Percentiles rank a stretch among this genome's conserved stretches.
These are phyloP conservation scores for Cacoxenus indagator DNA, from an alignment of 2,888 invertebrate genomes.

Conservation along the genomic window DNA sequence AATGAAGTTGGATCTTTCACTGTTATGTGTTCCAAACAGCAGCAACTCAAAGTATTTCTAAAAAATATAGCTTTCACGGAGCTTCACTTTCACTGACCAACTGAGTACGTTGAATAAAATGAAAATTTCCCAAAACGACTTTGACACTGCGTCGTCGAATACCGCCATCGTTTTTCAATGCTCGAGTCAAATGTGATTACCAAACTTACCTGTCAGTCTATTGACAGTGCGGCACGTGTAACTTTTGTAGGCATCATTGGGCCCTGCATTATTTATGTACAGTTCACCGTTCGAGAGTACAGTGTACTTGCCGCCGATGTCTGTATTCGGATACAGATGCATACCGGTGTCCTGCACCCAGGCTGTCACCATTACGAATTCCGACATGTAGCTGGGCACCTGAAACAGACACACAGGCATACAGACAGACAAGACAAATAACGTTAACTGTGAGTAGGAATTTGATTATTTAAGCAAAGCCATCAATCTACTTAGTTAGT, in stretches of 20 bases:
- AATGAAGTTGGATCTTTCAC: too few species aligned
- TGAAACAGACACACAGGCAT: constrained; percentile 35
- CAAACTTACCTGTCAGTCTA: constrained; percentile 77
- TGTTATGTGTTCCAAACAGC: too few species aligned
- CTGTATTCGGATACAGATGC: constrained; percentile 83
- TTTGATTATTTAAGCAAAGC: constrained; percentile 32
- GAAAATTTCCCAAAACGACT: too few species aligned
- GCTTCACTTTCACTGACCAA: too few species aligned
- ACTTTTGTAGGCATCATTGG: constrained; percentile 82
- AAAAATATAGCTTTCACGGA: too few species aligned
- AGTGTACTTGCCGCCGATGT: constrained; percentile 83
- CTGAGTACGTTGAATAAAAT: too few species aligned
- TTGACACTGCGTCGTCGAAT: not conserved
- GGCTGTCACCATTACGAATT: constrained; percentile 88
- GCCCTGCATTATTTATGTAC: constrained; percentile 84
- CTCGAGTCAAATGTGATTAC: constrained; percentile 45
- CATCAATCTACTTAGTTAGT: constrained; percentile 31
- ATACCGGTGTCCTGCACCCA: constrained; percentile 89
- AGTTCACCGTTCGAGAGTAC: constrained; percentile 86
- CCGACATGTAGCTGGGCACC: constrained; percentile 89
- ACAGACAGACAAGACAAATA: constrained; percentile 5
- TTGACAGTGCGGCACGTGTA: constrained; percentile 88
- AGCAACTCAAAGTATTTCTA: too few species aligned
- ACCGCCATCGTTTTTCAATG: constrained; percentile 9
- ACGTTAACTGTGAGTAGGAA: constrained; percentile 25